Evolutionary conservation across 2,888 invertebrate species (phyloP), one percentile per base, ranked within the genome.

Genomic region (Epinotia bilunana): DNA sequence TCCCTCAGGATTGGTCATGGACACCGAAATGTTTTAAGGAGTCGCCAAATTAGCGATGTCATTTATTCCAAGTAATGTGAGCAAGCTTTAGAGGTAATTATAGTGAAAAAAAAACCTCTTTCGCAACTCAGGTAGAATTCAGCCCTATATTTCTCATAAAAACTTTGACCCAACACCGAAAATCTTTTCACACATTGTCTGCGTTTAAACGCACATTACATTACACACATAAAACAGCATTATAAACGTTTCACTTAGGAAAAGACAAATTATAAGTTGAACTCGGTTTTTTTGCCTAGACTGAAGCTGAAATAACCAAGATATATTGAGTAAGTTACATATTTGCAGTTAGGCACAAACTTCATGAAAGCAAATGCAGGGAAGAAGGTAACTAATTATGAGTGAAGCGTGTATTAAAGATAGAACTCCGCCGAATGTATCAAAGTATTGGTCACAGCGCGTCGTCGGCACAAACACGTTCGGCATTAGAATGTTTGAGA

Each of bases 1-100:
- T 91, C 91, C 93, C 90, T 86, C 83, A 84, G 84, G 84, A 84
- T 84, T 91, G 89, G 91, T 91, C 90, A 92, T 90, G 90, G 93
- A 93, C 87, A 92, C 92, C 91, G 85, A 81, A 79, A 75, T 79
- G 79, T 79, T 79, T 78, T 82, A 83, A 88, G 85, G 84, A 85
- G 82, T 78, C 74, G 74, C 83, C 82, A 88, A 86, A 46, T 63
- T 46, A 12, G 28, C 2, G 6, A 20, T 46, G 12, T 46, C 9
- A 20, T 57, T 57, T 18, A 18, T 18, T 57, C 1, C 20, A 18
- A 18, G 18, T n/a, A 57, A 18, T 20, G 20, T 57, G 3, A 57
- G 58, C 16, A 49, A 16, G 46, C 12, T 46, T 12, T 3, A 4
- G 13, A 46, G 13, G 46, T 46, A 53, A n/a, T 5, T 53, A n/a